Base-by-base conservation (phyloP, 2,888 invertebrate species). In the Thysanoteuthis rhombus region DNA sequence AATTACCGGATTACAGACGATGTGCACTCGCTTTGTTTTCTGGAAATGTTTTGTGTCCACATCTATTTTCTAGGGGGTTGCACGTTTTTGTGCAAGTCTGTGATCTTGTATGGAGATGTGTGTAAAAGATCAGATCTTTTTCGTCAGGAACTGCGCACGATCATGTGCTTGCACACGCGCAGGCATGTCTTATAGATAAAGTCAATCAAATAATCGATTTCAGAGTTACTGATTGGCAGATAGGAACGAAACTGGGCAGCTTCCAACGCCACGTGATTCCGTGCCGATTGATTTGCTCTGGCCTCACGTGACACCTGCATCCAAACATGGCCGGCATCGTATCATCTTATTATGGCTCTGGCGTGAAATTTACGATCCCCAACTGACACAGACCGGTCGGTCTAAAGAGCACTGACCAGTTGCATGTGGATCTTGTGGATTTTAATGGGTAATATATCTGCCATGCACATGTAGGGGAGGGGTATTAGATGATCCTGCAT, bases 261-360 rank as follows among this genome's bases (percentile, higher is more conserved):
- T 75, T 75, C 75, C 75, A 75, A 75, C 75, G n/a, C 75, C 75
- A 75, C 75, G 75, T 75, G 75, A 75, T 75, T 75, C 75, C n/a
- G n/a, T 75, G 75, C 75, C 75, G 75, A 75, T 75, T 75, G 75
- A 75, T 75, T n/a, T n/a, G n/a, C 16, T 36, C n/a, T 75, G 75
- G 36, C 75, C n/a, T n/a, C 75, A 75, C 75, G 75, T 75, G 75
- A 75, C 75, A 75, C n/a, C n/a, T 3, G n/a, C 19, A 75, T 75
- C 75, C 75, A 75, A 75, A 75, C 75, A 75, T 75, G 75, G n/a
- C 75, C 75, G n/a, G 75, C 75, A 75, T 75, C 75, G 75, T n/a
- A n/a, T 16, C 75, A 75, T 75, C 75, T 75, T 75, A 75, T 75
- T 75, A 75, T 75, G n/a, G 19, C n/a, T 16, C n/a, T 36, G 75